Base-by-base conservation (phyloP, 2,113 vertebrate species). In the Apodemus sylvaticus region DNA sequence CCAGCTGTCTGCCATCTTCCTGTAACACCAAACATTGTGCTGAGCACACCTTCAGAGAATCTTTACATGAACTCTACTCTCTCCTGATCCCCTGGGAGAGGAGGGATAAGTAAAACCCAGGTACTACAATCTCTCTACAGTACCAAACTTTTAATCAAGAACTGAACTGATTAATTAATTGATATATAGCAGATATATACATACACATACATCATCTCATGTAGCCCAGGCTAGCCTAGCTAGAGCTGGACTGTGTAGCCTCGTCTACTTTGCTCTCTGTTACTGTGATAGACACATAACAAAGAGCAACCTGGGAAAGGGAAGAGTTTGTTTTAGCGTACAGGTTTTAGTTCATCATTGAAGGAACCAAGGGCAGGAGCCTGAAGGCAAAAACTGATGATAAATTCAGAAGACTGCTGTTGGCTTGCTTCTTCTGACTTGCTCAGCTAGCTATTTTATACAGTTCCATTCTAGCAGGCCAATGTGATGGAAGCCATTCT, bases 121-220 rank as follows among this genome's bases (percentile, higher is more conserved):
- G 29, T 19, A 7, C 36, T 90, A 4, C 13, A 42, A 79, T 42
- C 66, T 51, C 34, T 17, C 39, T 11, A 36, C 0, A 34, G 36
- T 36, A 7, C 45, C 16, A 78, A 53, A 82, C 39, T 36, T 95
- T 93, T 48, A 48, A 39, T 76, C 66, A 86, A 68, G 24, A 31
- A 83, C 78, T 89, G 76, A 82, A 39, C n/a, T 45, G 74, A 87
- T 71, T 93, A 29, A 82, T 71, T 87, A 20, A 92, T 79, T 53
- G 64, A 79, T 48, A 79, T 9, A 8, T 17, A 53, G 31, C 76
- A 79, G 20, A 29, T 83, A 86, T 86, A 53, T 53, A 53, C 53
- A 20, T 60, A 60, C 19, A 20, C 7, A 60, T 60, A 20, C 7
- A 60, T 22, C 12, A 16, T 83, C n/a, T 60, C 12, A 7, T 42